phyloP scores from a whole-genome alignment of 2,797 vertebrate species.

The Enteromius anoplus region DNA sequence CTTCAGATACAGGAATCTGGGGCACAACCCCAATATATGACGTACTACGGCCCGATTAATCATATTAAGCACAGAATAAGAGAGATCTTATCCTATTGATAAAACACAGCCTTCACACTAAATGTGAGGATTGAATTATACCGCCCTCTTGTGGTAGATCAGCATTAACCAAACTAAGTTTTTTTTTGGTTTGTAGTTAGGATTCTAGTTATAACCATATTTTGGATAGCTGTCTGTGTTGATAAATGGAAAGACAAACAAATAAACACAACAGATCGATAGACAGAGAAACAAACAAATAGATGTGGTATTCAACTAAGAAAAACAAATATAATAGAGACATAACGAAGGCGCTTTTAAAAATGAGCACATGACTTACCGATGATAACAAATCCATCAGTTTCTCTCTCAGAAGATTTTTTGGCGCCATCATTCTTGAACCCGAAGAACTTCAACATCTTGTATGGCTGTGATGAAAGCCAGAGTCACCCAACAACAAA shows the following conservation, averaged over 20 bases:
- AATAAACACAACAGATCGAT: not conserved
- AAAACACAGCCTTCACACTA: not conserved
- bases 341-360: not conserved
- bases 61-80: not conserved
- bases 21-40: not conserved
- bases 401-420: constrained; percentile 82
- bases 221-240: not conserved
- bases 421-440: constrained; percentile 87
- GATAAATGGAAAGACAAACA: not conserved
- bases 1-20: constrained; percentile 27
- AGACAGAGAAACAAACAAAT: fast-evolving
- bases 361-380: constrained; percentile 76
- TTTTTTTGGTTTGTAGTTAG: not conserved
- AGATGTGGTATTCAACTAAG: not conserved
- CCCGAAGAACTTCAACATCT: constrained; percentile 89
- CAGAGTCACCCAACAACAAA: constrained; percentile 11
- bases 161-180: not conserved
- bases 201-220: too few relatives aligned
- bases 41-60: not conserved
- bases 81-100: not conserved
- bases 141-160: constrained; percentile 14
- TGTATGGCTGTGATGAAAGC: constrained; percentile 8
- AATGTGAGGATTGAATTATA: not conserved
- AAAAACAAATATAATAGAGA: not conserved
- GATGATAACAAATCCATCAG: constrained; percentile 90